Evolutionary conservation across 1,140 invertebrate species (phyloP), one percentile per base, ranked within the genome.

Genomic region (Brachionus rotundiformis): DNA sequence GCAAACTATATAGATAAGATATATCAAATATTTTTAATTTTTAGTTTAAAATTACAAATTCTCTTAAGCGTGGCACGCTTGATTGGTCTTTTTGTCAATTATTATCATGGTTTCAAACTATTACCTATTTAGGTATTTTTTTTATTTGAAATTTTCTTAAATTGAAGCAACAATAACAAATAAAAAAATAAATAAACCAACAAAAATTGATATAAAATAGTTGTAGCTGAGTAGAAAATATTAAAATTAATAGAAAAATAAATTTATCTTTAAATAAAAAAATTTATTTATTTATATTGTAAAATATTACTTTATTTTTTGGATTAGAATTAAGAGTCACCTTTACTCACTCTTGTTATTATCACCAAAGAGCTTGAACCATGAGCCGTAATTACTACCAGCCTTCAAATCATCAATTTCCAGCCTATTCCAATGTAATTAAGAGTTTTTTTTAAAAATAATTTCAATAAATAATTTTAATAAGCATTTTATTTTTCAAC

Each of bases 61-160:
- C 47, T 54, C 47, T 54, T 23, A 19, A 25, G 7, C 19, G 19
- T 33, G 63, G 7, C 29, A 68, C 63, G 63, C 63, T 39, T 68
- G 29, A 19, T 36, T 68, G 63, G 36, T 19, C 31, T 19, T 16
- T 33, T 68, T 68, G 63, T 68, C 63, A 68, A 36, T 36, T 68
- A 39, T 68, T 36, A 68, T 68, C 63, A 68, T 68, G 29, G 63
- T 68, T 33, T 68, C 63, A 68, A 68, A 68, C 63, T 68, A 68
- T 68, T 68, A 68, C 63, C 63, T 68, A 68, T 68, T 68, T 68
- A 68, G 63, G n/a, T 68, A 33, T 68, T 68, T 68, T 68, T n/a
- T 33, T 68, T 33, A 16, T 36, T 33, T 33, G 31, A 68, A 68
- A 36, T 33, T 68, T 68, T 68, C 63, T 68, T 36, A 63, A 63